Evolutionary conservation across 2,797 vertebrate species (phyloP).

Genomic region (Muscicapa striata): DNA sequence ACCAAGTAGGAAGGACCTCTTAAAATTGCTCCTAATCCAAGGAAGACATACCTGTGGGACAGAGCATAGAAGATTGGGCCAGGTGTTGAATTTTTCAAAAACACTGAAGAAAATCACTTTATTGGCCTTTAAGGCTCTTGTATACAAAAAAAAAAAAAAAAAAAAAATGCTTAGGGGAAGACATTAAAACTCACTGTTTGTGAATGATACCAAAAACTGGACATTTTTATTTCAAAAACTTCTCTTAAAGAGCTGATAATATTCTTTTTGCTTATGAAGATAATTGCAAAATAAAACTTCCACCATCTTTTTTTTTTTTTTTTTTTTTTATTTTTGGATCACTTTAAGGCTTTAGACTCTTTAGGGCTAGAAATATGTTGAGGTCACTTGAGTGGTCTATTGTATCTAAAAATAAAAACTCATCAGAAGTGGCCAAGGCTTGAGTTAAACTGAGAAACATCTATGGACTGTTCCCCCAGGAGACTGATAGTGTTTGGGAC

Average conservation of each 20-base stretch:
- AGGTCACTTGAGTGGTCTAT: not conserved
- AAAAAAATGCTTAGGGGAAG: not conserved
- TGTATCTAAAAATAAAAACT: not conserved
- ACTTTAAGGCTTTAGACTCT: not conserved
- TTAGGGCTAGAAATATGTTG: not conserved
- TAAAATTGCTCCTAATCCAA: conserved; percentile 30
- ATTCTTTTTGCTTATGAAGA: not conserved
- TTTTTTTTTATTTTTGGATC: not conserved
- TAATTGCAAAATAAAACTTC: not conserved
- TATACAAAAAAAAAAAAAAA: too few species aligned
- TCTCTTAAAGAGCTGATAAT: not conserved
- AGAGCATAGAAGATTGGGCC: not conserved
- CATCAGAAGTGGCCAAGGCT: not conserved
- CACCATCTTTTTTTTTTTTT: not conserved
- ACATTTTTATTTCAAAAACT: not conserved
- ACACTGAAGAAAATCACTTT: not conserved
- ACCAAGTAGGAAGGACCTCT: conserved; percentile 46
- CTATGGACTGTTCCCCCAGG: not conserved
- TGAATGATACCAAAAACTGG: not conserved
- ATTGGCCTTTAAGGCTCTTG: not conserved
- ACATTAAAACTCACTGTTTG: not conserved
- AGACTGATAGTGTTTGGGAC: not conserved
- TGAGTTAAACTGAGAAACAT: not conserved
- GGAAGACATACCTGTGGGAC: conserved; percentile 46
- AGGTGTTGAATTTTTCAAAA: not conserved